Conservation (phyloP, 2,797 vertebrate genomes). For the Liparis tanakae region DNA sequence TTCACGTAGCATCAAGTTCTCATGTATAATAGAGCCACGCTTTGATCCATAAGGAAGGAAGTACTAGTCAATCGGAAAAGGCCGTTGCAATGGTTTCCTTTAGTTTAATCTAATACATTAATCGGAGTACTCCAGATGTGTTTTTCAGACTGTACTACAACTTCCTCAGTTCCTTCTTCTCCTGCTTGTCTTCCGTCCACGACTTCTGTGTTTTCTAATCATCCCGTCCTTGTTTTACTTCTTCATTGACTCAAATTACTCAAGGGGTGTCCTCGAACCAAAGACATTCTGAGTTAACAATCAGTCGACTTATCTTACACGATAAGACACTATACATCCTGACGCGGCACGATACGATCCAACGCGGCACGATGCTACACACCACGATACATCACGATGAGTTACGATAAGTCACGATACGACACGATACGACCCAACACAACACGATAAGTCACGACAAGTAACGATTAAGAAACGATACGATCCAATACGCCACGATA, state of each 20-base stretch:
- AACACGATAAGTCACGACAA: background rate
- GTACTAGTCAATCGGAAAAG: slow-evolving; percentile 7
- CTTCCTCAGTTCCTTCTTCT: slow-evolving; percentile 13
- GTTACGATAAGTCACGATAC: background rate
- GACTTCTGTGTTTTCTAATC: slow-evolving; percentile 6
- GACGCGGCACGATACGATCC: too few species aligned
- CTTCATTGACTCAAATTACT: slow-evolving; percentile 7
- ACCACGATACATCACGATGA: background rate
- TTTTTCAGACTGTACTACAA: slow-evolving; percentile 36
- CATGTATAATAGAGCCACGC: slow-evolving; percentile 29
- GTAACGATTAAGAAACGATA: background rate
- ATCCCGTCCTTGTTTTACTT: slow-evolving; percentile 5
- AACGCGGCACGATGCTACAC: background rate
- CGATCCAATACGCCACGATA: background rate
- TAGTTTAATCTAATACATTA: slow-evolving; percentile 14
- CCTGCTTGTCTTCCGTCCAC: slow-evolving; percentile 21
- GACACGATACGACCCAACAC: background rate
- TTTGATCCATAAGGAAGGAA: slow-evolving; percentile 29
- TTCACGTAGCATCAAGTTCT: slow-evolving; percentile 43
- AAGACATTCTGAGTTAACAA: background rate
- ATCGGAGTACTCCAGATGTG: slow-evolving; percentile 18
- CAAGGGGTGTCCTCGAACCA: background rate
- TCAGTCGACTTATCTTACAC: too few species aligned
- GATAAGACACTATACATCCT: too few species aligned
- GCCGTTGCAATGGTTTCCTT: background rate